Base-by-base conservation (phyloP, 2,113 vertebrate genomes). In the Xyliphius kryptos region DNA sequence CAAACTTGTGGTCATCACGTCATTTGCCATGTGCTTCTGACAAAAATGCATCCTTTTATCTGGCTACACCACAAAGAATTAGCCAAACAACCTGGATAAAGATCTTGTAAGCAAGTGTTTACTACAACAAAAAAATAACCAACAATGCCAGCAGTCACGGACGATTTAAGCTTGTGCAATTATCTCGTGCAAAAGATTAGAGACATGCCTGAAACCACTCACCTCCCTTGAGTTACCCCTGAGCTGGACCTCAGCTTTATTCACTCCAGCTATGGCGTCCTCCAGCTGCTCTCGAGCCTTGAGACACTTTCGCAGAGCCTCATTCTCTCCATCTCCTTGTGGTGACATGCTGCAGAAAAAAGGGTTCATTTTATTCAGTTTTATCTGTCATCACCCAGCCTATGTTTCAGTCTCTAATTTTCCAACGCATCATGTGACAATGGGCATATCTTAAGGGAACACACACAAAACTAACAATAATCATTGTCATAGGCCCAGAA, bases 191-290 rank as follows among this genome's bases (percentile, higher is more conserved):
- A n/a, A n/a, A n/a, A n/a, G n/a, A 56, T 19, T 21, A 15, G 26
- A 26, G 14, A 22, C 46, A 15, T 40, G 17, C 32, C 11, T 4
- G 6, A 38, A 38, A n/a, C n/a, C 0, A 9, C 78, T 81, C 13
- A 96, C 95, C 92, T 98, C 92, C 79, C 72, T 79, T 72, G 86
- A 78, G 77, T 95, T 97, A 15, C 93, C 92, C 64, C 88, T 91
- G 11, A 98, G 88, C 73, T 94, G 90, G 51, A 89, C 89, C 75
- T 97, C 93, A 1, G 90, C 89, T 71, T 84, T 90, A 38, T 83
- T 78, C 57, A 97, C 86, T 16, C 77, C 77, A 38, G 69, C 75
- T 62, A 97, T 87, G 55, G 95, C 91, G 1, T 85, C 79, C 73
- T 96, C 92, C 84, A 98, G 79, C 79, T 98, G 91, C 68, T 83